phyloP scores from a whole-genome alignment of 2,113 vertebrate species.

The Neogale vison region DNA sequence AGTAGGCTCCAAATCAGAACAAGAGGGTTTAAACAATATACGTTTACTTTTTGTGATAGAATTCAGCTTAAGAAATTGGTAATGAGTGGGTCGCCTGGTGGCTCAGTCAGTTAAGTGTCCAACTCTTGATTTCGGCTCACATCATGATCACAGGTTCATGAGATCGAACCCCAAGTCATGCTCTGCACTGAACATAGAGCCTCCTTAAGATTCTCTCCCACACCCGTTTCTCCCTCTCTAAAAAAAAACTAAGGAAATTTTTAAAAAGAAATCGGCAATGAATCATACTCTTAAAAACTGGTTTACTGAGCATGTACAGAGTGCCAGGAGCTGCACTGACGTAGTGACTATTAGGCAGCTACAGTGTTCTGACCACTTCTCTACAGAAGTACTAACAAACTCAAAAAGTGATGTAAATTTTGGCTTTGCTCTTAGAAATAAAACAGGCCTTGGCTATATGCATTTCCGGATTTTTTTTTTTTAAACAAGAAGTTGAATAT shows the following conservation, averaged over 20 bases:
- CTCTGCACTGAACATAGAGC: neutral
- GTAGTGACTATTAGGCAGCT: neutral
- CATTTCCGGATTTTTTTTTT: neutral
- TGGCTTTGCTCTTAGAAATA: neutral
- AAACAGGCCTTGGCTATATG: neutral
- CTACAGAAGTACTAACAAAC: neutral
- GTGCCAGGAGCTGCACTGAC: neutral
- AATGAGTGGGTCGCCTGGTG: neutral
- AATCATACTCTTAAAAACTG: constrained; percentile 10
- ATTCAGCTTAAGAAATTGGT: constrained; percentile 3
- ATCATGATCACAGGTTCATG: neutral
- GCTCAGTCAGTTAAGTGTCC: neutral
- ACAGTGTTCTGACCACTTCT: neutral
- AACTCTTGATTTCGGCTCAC: neutral
- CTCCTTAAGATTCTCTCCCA: neutral
- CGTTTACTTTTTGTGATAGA: constrained; percentile 21
- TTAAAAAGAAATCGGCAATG: neutral
- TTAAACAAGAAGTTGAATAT: neutral
- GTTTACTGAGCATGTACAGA: neutral
- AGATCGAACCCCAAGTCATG: neutral
- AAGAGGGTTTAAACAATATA: neutral
- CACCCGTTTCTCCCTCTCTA: neutral
- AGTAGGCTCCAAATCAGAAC: constrained; percentile 1
- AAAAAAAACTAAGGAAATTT: neutral
- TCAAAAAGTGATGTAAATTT: neutral